A percentile compares a stretch with the other conserved stretches of the same genome.
These are phyloP conservation scores for Stegophylla sp. DNA, from an alignment of 2,888 invertebrate species.

Conservation along the genomic window DNA sequence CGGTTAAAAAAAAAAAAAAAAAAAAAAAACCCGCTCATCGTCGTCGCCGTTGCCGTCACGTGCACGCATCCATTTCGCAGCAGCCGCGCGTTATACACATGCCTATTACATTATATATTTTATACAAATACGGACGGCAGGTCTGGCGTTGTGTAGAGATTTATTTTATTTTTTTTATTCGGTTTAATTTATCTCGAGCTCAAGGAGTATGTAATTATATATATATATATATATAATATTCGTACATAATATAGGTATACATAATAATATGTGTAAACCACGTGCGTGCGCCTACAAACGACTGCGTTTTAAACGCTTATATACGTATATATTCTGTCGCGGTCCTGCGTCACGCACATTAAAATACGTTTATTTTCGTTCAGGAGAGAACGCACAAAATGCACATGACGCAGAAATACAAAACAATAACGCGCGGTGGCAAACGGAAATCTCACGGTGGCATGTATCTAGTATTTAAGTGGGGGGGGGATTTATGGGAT, in stretches of 20 bases:
- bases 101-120: not conserved
- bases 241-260: not conserved
- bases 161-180: too few relatives aligned
- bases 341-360: not conserved
- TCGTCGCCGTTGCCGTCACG: not conserved
- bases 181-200: conserved; percentile 20
- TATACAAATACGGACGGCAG: too few relatives aligned
- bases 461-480: too few relatives aligned
- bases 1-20: too few relatives aligned
- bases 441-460: too few relatives aligned
- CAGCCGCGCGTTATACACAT: not conserved
- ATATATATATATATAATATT: not conserved
- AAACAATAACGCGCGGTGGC: too few relatives aligned
- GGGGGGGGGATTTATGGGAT: too few relatives aligned
- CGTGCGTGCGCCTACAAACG: not conserved
- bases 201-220: not conserved
- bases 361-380: too few relatives aligned
- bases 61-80: not conserved
- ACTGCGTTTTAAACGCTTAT: not conserved
- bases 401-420: too few relatives aligned
- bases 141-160: not conserved
- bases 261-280: not conserved
- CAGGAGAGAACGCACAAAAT: too few relatives aligned
- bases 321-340: not conserved
- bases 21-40: not conserved